phyloP scores from a whole-genome alignment of 2,113 vertebrate genomes.

The Lepus timidus region DNA sequence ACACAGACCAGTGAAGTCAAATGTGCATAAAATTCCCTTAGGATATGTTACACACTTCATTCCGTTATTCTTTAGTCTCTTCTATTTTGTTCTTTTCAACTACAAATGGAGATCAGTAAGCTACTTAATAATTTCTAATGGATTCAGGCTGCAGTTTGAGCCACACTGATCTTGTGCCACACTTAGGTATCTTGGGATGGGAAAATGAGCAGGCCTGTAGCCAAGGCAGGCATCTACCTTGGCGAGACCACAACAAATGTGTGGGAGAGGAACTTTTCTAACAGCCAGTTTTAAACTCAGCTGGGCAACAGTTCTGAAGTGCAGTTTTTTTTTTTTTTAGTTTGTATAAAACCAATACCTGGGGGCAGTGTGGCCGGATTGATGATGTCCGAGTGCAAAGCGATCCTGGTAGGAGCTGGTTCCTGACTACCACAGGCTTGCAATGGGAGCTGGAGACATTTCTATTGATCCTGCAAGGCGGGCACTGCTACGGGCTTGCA shows the following conservation, averaged over 20 bases:
- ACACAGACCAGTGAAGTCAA: neutral
- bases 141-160: neutral
- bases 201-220: neutral
- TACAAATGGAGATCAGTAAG: neutral
- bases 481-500: neutral
- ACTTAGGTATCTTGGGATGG: neutral
- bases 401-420: accelerated
- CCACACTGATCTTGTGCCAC: neutral
- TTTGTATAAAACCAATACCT: neutral
- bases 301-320: neutral
- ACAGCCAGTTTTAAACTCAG: neutral
- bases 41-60: neutral
- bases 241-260: neutral
- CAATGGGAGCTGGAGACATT: accelerated
- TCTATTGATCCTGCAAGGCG: accelerated
- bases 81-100: neutral
- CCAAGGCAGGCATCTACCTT: neutral
- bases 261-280: too few species aligned
- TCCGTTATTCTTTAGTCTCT: neutral
- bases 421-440: neutral
- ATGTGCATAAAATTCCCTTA: neutral
- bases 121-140: neutral
- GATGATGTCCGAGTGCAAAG: neutral
- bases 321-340: neutral
- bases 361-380: too few species aligned